These are phyloP conservation scores for Nomada ferruginata DNA, from an alignment of 2,888 invertebrate genomes.

Conservation along the genomic window DNA sequence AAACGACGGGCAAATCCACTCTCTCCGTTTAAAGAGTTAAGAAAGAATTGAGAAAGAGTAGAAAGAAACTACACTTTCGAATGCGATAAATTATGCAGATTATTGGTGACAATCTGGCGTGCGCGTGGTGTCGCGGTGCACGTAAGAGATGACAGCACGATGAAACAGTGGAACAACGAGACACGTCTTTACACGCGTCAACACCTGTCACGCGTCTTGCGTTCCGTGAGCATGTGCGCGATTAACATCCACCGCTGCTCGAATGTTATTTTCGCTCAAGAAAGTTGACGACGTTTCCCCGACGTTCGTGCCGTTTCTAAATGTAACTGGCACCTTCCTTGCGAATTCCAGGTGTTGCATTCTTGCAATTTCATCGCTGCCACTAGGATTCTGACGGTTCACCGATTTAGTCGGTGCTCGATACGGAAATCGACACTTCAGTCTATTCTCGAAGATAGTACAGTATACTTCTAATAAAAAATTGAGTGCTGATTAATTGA, in stretches of 20 bases:
- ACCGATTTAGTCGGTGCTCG: neutral
- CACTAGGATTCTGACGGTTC: neutral
- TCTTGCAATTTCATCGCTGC: neutral
- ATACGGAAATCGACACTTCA: too few species aligned
- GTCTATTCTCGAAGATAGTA: too few species aligned
- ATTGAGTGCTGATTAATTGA: too few species aligned
- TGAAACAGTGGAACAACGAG: constrained; percentile 24
- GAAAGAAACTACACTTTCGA: constrained; percentile 72
- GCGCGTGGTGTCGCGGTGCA: neutral
- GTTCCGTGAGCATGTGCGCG: constrained; percentile 21
- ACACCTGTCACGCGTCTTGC: constrained; percentile 41
- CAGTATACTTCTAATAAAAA: too few species aligned
- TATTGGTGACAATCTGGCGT: constrained; percentile 46
- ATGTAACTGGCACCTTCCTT: neutral
- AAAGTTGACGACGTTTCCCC: constrained; percentile 65
- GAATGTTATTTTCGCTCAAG: constrained; percentile 67
- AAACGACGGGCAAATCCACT: too few species aligned
- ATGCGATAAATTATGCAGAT: constrained; percentile 67
- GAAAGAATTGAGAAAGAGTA: too few species aligned
- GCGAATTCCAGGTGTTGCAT: neutral
- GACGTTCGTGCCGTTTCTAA: neutral
- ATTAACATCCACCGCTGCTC: constrained; percentile 21
- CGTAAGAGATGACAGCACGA: constrained; percentile 12
- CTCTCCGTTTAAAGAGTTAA: too few species aligned
- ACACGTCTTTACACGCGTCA: constrained; percentile 31